A percentile compares a stretch with the other conserved stretches of the same genome.
Evolutionary conservation across 1,140 invertebrate genomes (phyloP).

Genomic region (Sogatella furcifera): DNA sequence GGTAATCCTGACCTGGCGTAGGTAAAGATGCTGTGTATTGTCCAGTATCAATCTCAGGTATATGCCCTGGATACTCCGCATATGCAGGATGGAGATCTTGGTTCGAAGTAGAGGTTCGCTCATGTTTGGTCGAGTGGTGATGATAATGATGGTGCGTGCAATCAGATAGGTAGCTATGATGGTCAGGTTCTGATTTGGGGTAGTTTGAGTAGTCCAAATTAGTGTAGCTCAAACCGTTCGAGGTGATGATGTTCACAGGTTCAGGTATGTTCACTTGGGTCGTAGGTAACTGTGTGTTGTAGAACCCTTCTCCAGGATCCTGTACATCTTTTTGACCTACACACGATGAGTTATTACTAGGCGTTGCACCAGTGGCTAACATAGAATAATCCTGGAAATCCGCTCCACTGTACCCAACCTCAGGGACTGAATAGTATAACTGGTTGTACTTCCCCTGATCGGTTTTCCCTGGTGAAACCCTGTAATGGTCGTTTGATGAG

Average conservation of each 20-base stretch:
- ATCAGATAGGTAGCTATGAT: constrained; percentile 28
- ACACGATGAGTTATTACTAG: neutral
- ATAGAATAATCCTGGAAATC: neutral
- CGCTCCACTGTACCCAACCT: neutral
- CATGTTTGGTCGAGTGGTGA: constrained; percentile 11
- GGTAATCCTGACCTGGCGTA: constrained; percentile 34
- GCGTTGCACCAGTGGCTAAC: neutral
- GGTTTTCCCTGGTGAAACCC: neutral
- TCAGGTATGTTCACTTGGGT: neutral
- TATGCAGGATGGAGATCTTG: constrained; percentile 16
- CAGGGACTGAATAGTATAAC: neutral
- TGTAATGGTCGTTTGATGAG: constrained; percentile 6
- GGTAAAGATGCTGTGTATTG: constrained; percentile 30
- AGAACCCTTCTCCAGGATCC: neutral
- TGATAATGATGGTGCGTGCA: constrained; percentile 31
- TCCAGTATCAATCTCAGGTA: constrained; percentile 21
- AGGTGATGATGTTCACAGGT: constrained; percentile 54
- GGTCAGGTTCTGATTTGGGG: constrained; percentile 15
- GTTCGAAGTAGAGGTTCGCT: constrained; percentile 12
- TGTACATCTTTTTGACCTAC: neutral
- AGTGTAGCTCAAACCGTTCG: constrained; percentile 78
- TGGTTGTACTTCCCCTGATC: neutral
- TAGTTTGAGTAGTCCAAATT: constrained; percentile 61
- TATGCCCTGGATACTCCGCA: constrained; percentile 14
- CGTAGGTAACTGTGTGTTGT: constrained; percentile 6